Evolutionary conservation across 2,113 vertebrate species (phyloP), one percentile per base, ranked within the genome.

Genomic region (Poecile atricapillus): DNA sequence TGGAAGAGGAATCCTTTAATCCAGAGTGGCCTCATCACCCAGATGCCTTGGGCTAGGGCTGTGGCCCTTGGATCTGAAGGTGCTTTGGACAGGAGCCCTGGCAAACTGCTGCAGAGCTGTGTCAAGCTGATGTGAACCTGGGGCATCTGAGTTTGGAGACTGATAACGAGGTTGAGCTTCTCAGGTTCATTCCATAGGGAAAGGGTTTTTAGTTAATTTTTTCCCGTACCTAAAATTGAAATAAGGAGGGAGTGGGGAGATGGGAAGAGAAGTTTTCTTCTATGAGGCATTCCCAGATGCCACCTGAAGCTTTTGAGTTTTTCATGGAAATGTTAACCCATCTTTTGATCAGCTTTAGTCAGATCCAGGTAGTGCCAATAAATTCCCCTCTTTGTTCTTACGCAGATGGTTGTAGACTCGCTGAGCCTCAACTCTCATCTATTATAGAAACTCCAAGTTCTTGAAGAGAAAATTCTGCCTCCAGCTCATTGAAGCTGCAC

Each of bases 381-480:
- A 95, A 91, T 93, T 79, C 30, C 19, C 50, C 47, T 28, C 43
- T 88, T 69, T 83, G 47, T 50, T 78, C 22, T 86, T 44, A 67
- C 30, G 74, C 43, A 68, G 83, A 73, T 59, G 46, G 16, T 70
- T 55, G 92, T 37, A 83, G 35, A 59, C 25, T 90, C 0, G 0
- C 39, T 1, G 1, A 88, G 49, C 71, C 41, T 81, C 27, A 4
- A 22, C 15, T 73, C 13, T 89, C 64, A 83, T 90, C 44, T 69
- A 47, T 90, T 91, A 77, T 81, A 68, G 88, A 93, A 95, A 78
- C 24, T 80, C 50, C 63, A 63, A 44, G 52, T 63, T 90, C 71
- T 92, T 90, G 33, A 83, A 84, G 82, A 78, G 75, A 90, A 80
- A 88, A 80, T 86, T 90, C 68, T 93, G 59, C 85, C 79, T 95